A percentile compares a stretch with the other conserved stretches of the same genome.
These are phyloP conservation scores for Percopsis transmontana DNA, from an alignment of 2,113 vertebrate genomes.

Conservation along the genomic window DNA sequence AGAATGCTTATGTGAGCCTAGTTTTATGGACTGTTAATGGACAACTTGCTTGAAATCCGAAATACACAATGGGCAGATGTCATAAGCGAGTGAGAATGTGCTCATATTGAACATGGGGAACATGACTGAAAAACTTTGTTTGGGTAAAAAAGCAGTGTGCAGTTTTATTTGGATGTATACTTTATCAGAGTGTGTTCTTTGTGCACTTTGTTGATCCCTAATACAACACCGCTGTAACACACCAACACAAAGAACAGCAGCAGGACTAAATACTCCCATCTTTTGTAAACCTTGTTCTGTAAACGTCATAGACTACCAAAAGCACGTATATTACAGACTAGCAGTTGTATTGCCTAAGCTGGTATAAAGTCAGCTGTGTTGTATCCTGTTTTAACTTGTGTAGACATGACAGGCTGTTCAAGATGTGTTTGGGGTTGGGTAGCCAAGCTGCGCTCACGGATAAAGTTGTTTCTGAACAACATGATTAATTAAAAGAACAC, in stretches of 20 bases:
- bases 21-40: constrained; percentile 56
- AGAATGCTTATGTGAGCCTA: constrained; percentile 24
- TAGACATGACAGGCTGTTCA: too few relatives aligned
- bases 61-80: constrained; percentile 46
- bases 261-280: neutral
- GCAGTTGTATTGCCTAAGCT: too few relatives aligned
- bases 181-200: constrained; percentile 44
- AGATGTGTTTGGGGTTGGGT: too few relatives aligned
- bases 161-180: constrained; percentile 68
- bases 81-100: constrained; percentile 22
- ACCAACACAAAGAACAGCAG: constrained; percentile 38
- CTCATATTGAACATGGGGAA: constrained; percentile 17
- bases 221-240: constrained; percentile 47
- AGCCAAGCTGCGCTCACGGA: too few relatives aligned
- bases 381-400: too few relatives aligned
- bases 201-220: constrained; percentile 49
- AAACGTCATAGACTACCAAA: too few relatives aligned
- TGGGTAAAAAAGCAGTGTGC: constrained; percentile 44
- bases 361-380: too few relatives aligned
- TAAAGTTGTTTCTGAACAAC: too few relatives aligned
- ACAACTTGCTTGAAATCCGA: constrained; percentile 47
- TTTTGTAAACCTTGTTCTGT: too few relatives aligned
- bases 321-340: too few relatives aligned
- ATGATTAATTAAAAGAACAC: too few relatives aligned
- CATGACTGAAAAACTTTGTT: constrained; percentile 23